Percentiles rank a stretch among this genome's conserved stretches.
Conservation (phyloP, 2,113 vertebrate genomes). For the Cyprinus carpio region DNA sequence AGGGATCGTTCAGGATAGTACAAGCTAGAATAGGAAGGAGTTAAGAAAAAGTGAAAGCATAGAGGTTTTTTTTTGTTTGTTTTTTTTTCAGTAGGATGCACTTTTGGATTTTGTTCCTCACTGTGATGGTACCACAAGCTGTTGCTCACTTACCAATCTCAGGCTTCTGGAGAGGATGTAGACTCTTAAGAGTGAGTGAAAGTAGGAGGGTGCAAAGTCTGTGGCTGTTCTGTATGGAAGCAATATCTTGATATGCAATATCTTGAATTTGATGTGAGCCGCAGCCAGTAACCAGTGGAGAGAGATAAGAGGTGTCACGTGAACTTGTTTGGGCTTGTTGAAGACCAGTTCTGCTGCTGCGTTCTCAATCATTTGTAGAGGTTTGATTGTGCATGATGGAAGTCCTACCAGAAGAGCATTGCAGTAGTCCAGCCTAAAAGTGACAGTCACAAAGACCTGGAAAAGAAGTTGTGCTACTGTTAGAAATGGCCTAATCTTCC, state of each 20-base stretch:
- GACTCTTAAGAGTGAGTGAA: not conserved
- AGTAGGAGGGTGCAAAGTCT: too few relatives aligned
- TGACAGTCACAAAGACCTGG: not conserved
- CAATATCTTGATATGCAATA: too few relatives aligned
- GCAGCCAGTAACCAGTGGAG: too few relatives aligned
- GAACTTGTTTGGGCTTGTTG: too few relatives aligned
- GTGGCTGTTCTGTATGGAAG: too few relatives aligned
- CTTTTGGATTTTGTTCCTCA: not conserved
- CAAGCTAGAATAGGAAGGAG: not conserved
- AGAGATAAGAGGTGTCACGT: not conserved
- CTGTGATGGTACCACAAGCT: not conserved
- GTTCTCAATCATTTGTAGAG: too few relatives aligned
- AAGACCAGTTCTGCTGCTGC: too few relatives aligned
- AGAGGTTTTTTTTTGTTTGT: too few relatives aligned
- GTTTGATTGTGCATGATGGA: too few relatives aligned
- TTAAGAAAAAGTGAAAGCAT: not conserved
- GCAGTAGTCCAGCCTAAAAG: not conserved
- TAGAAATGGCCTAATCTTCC: not conserved
- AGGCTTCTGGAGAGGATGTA: not conserved
- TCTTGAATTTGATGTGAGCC: too few relatives aligned
- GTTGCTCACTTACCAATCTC: not conserved
- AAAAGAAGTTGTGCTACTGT: not conserved
- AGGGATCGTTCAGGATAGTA: not conserved
- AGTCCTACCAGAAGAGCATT: too few relatives aligned
- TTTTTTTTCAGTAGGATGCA: too few relatives aligned